These are phyloP conservation scores for Oegoconia quadripuncta DNA, from an alignment of 2,888 invertebrate species.

Conservation along the genomic window DNA sequence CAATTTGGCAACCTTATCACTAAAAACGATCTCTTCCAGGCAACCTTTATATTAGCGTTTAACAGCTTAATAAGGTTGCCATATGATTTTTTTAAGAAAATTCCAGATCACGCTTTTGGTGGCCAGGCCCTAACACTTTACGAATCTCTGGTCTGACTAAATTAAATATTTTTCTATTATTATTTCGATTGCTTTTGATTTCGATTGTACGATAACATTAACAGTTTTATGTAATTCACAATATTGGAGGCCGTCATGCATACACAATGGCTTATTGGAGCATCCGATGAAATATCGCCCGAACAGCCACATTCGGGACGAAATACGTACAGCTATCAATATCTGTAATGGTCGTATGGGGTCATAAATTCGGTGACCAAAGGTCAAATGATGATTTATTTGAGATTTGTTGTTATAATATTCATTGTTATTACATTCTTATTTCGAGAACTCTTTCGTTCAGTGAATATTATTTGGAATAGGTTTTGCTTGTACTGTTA, in stretches of 20 bases:
- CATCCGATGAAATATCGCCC: slow-evolving; percentile 6
- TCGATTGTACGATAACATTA: slow-evolving; percentile 9
- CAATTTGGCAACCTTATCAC: too few relatives aligned
- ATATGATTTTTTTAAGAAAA: too few relatives aligned
- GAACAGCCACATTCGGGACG: slow-evolving; percentile 3
- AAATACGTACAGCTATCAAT: slow-evolving; percentile 9
- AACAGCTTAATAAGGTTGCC: too few relatives aligned
- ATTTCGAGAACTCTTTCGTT: neutral
- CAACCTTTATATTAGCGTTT: too few relatives aligned
- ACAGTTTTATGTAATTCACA: slow-evolving; percentile 14
- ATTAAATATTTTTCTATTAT: too few relatives aligned
- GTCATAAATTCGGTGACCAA: slow-evolving; percentile 5
- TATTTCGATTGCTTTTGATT: too few relatives aligned
- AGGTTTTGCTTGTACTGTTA: too few relatives aligned
- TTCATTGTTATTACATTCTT: neutral
- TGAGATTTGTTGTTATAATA: neutral
- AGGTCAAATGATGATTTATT: slow-evolving; percentile 9
- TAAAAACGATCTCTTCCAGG: too few relatives aligned
- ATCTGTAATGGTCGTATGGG: slow-evolving; percentile 9
- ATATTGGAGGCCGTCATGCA: slow-evolving; percentile 8
- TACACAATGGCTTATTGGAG: slow-evolving; percentile 13
- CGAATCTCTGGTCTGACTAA: too few relatives aligned
- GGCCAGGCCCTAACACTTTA: too few relatives aligned
- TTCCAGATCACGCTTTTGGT: too few relatives aligned
- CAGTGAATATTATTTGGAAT: too few relatives aligned